Evolutionary conservation across 1,140 invertebrate genomes (phyloP), one percentile per base, ranked within the genome.

Genomic region (Bilobella aurantiaca): DNA sequence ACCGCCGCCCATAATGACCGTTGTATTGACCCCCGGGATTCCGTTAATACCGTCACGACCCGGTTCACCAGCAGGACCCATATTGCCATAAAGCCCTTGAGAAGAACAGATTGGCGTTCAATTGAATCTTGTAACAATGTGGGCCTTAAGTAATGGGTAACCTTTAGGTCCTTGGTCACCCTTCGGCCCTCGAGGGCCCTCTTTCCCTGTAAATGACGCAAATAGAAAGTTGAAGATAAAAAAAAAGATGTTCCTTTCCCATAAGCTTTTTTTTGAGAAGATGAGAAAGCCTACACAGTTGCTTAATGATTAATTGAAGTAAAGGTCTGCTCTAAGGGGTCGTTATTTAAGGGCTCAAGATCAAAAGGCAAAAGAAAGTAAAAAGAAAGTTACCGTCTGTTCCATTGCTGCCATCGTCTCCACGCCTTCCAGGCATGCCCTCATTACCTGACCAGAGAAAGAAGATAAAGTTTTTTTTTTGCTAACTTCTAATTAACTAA

Each of bases 161-260:
- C 86, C 86, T 0, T 86, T 83, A 1, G 79, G 81, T 23, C 80
- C 81, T 27, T 77, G 79, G 68, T 82, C 83, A 42, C 89, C 88
- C 0, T 84, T 77, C 58, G 82, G 78, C 0, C 89, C 89, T 64
- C 84, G 81, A 1, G 85, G 83, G 12, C 89, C 88, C 0, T 83
- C 78, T 5, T 85, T 77, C 32, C 87, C 87, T 82, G 68, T 57
- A 74, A 68, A 66, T 68, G 67, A 64, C 59, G 61, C 60, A 63
- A 14, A 67, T 47, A 21, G 63, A 64, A 59, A 61, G 23, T 46
- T 46, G 30, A 16, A 29, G 3, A 27, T 21, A 23, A 53, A 23
- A 53, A 23, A 53, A 53, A 53, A 53, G 49, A 18, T 12, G 49
- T 5, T 14, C 5, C 21, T 8, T 12, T 42, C 34, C 34, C 34